These are phyloP conservation scores for Sarcophilus harrisii DNA, from an alignment of 2,797 vertebrate species.

Conservation along the genomic window DNA sequence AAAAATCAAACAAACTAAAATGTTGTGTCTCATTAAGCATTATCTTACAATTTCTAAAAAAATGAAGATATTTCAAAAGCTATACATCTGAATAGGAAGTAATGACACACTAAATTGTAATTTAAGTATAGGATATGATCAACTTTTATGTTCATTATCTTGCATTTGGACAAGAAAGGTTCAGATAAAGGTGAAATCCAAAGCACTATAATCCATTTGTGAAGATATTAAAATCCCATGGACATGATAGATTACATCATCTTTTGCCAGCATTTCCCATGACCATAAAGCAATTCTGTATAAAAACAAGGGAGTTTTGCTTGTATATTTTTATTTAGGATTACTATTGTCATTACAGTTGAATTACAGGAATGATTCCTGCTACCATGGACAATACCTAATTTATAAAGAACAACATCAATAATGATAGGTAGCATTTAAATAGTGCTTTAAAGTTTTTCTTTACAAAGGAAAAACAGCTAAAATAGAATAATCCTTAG, in stretches of 20 bases:
- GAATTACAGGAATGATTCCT: too few relatives aligned
- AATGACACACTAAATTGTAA: constrained; percentile 29
- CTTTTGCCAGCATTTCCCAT: not conserved
- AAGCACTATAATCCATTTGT: not conserved
- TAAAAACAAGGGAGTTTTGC: constrained; percentile 37
- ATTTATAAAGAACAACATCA: not conserved
- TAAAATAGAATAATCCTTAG: constrained; percentile 44
- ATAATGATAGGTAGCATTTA: not conserved
- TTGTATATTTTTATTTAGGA: constrained; percentile 15
- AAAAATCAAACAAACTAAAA: not conserved
- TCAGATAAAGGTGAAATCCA: constrained; percentile 10
- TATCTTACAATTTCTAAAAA: constrained; percentile 16
- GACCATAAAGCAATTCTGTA: constrained; percentile 2
- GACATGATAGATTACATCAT: not conserved
- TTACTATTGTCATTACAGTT: constrained; percentile 38
- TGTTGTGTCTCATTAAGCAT: constrained; percentile 38
- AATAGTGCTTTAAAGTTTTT: not conserved
- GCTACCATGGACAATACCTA: rapidly evolving
- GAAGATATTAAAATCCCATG: constrained; percentile 7
- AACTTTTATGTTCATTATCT: constrained; percentile 18
- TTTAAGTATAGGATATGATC: constrained; percentile 45
- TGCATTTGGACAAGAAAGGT: not conserved
- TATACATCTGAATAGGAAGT: constrained; percentile 32
- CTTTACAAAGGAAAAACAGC: constrained; percentile 14
- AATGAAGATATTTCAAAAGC: constrained; percentile 48